These are phyloP conservation scores for Brevimyrus niger DNA, from an alignment of 2,113 vertebrate genomes.

Conservation along the genomic window DNA sequence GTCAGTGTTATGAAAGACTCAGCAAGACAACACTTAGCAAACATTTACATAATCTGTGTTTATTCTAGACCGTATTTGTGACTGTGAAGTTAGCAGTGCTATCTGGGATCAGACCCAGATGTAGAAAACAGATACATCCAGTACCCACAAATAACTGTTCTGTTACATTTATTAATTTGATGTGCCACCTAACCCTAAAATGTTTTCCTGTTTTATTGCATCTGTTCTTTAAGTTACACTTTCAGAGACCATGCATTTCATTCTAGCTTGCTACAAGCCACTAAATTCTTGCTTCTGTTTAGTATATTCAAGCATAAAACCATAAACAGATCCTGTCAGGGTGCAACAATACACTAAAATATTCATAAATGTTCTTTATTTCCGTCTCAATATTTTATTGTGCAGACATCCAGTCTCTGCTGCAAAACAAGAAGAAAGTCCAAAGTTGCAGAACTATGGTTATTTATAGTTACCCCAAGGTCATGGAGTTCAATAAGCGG, in stretches of 20 bases:
- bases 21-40: not conserved
- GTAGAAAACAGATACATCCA: not conserved
- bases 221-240: not conserved
- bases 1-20: not conserved
- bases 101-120: not conserved
- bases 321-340: not conserved
- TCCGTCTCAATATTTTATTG: not conserved
- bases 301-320: not conserved
- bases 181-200: not conserved
- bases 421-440: not conserved
- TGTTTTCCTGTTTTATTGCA: not conserved
- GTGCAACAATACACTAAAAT: not conserved
- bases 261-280: not conserved
- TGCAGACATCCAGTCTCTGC: not conserved
- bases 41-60: not conserved
- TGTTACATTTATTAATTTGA: not conserved
- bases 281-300: not conserved
- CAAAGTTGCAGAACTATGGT: not conserved
- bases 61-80: not conserved
- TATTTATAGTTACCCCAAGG: not conserved
- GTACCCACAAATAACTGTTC: not conserved
- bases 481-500: not conserved
- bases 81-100: not conserved
- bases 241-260: not conserved
- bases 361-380: not conserved